These are phyloP conservation scores for Pseudobourletiella spinata DNA, from an alignment of 1,140 invertebrate genomes.

Conservation along the genomic window DNA sequence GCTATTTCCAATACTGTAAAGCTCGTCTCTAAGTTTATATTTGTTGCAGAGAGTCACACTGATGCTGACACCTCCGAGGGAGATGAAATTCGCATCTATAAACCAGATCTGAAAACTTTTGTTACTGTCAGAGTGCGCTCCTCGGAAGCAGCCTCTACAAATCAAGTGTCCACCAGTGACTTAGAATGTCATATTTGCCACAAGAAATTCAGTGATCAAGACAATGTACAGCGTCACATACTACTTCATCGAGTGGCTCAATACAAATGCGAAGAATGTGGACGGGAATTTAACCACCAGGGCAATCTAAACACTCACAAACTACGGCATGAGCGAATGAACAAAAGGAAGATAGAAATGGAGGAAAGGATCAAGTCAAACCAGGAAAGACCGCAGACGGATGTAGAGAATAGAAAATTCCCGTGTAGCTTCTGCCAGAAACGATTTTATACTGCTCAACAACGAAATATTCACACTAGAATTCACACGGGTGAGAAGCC, in stretches of 20 bases:
- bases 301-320: conserved; percentile 2
- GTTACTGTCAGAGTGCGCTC: neutral
- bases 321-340: neutral
- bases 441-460: conserved; percentile 4
- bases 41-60: too few relatives aligned
- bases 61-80: too few relatives aligned
- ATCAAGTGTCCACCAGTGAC: neutral
- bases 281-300: neutral
- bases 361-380: neutral
- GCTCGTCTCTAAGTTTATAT: too few relatives aligned
- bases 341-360: neutral
- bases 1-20: too few relatives aligned
- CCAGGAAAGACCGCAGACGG: neutral
- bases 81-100: conserved; percentile 1
- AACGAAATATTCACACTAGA: neutral
- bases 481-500: conserved; percentile 1
- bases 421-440: neutral
- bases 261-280: conserved; percentile 2
- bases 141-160: neutral
- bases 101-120: conserved; percentile 5
- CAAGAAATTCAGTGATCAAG: neutral
- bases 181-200: neutral
- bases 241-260: neutral
- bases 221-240: conserved; percentile 2
- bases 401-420: neutral